A percentile compares a stretch with the other conserved stretches of the same genome.
Evolutionary conservation across 1,140 invertebrate genomes (phyloP).

Genomic region (Lepeophtheirus salmonis): DNA sequence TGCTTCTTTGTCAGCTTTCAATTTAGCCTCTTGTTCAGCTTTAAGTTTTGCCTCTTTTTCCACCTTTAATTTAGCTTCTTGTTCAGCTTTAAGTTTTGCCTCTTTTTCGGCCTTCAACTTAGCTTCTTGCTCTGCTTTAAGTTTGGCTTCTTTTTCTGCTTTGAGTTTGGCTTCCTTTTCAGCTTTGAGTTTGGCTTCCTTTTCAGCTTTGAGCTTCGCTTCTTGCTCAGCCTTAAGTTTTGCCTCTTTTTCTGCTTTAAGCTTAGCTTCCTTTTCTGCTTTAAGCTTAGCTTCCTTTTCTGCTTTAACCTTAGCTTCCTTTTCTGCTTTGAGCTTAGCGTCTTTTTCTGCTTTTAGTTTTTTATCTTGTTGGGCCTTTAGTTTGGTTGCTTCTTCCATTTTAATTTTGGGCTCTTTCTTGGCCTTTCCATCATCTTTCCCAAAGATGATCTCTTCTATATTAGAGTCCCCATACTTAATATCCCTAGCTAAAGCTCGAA

Average conservation of each 20-base stretch:
- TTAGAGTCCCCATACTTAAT: neutral
- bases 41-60: neutral
- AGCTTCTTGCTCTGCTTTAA: neutral
- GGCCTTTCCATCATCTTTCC: neutral
- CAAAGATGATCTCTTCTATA: neutral
- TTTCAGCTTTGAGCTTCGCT: neutral
- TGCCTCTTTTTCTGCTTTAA: constrained; percentile 8
- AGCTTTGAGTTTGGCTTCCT: neutral
- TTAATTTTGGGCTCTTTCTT: constrained; percentile 1
- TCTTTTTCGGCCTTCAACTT: constrained; percentile 1
- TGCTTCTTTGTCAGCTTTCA: constrained; percentile 3
- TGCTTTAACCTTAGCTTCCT: constrained; percentile 1
- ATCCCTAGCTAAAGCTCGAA: neutral
- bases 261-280: neutral
- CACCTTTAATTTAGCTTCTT: constrained; percentile 7
- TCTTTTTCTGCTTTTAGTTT: constrained; percentile 4
- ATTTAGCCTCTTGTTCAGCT: neutral
- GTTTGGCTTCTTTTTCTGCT: neutral
- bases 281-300: constrained; percentile 1
- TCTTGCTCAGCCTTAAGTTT: constrained; percentile 10
- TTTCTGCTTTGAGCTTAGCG: neutral
- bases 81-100: neutral
- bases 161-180: constrained; percentile 4
- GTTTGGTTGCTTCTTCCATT: neutral
- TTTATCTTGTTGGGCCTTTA: constrained; percentile 4